Conservation (phyloP, 2,888 invertebrate species). For the Gastracanthus pulcherrimus region DNA sequence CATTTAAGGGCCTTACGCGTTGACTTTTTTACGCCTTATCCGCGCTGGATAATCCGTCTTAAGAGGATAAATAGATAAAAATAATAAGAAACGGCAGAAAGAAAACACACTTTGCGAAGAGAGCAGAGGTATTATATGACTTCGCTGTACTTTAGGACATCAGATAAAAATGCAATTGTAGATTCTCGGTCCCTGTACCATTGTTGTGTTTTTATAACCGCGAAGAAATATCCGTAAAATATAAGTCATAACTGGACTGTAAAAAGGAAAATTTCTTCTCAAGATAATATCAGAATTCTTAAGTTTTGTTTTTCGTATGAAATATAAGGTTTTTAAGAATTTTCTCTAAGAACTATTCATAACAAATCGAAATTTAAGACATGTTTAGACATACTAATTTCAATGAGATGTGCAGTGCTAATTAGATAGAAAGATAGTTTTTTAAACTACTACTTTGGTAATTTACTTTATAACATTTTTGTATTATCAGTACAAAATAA, state of each 20-base stretch:
- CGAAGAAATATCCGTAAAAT: slow-evolving; percentile 35
- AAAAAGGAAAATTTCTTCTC: slow-evolving; percentile 6
- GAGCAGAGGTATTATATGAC: slow-evolving; percentile 28
- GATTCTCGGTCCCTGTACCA: slow-evolving; percentile 4
- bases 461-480: no score
- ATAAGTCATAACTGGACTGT: background rate
- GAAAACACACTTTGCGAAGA: slow-evolving; percentile 30
- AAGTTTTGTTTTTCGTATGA: background rate
- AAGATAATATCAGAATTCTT: background rate
- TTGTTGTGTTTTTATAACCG: slow-evolving; percentile 15
- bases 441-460: no score
- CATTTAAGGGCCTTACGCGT: background rate
- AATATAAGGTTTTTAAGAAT: background rate
- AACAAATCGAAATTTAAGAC: no score
- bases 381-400: no score
- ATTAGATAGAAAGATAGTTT: no score
- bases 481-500: no score
- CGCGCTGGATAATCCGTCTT: slow-evolving; percentile 40
- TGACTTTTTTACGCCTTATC: slow-evolving; percentile 1
- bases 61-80: slow-evolving; percentile 38
- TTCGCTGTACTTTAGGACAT: slow-evolving; percentile 19
- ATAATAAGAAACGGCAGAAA: background rate
- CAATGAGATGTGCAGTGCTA: no score
- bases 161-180: slow-evolving; percentile 50
- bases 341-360: no score